Percentiles rank a stretch among this genome's conserved stretches.
Evolutionary conservation across 1,140 invertebrate genomes (phyloP).

Genomic region (Drosophila ananassae): DNA sequence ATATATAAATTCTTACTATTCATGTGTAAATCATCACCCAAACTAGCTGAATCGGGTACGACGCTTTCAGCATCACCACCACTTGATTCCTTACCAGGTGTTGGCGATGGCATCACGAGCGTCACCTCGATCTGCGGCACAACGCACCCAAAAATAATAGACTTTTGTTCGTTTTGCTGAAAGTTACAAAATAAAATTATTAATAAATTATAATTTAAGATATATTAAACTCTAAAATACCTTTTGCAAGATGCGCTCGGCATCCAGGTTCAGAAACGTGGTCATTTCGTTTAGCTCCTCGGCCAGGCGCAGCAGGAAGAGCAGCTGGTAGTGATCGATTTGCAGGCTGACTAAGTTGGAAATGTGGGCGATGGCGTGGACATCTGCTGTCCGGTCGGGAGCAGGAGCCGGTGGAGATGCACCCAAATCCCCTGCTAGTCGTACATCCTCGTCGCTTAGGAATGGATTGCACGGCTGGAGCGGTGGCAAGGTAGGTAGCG

Average conservation of each 20-base stretch:
- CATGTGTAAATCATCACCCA: constrained; percentile 88
- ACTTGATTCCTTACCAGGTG: constrained; percentile 92
- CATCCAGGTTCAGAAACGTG: constrained; percentile 92
- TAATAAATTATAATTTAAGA: background rate
- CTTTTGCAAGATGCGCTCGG: constrained; percentile 88
- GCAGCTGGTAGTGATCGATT: constrained; percentile 96
- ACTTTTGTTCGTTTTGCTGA: constrained; percentile 85
- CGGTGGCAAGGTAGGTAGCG: constrained; percentile 56
- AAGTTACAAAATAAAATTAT: background rate
- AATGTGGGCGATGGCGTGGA: constrained; percentile 89
- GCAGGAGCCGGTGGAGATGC: constrained; percentile 7
- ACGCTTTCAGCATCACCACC: constrained; percentile 92
- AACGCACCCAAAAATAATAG: constrained; percentile 89
- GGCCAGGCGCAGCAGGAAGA: constrained; percentile 93
- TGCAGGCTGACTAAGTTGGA: constrained; percentile 93
- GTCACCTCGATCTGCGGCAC: constrained; percentile 94
- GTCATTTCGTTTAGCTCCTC: constrained; percentile 93
- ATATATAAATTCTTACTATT: constrained; percentile 83
- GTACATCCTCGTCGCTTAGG: constrained; percentile 75
- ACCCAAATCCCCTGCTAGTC: constrained; percentile 14
- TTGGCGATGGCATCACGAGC: constrained; percentile 92
- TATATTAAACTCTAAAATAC: constrained; percentile 28
- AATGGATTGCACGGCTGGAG: constrained; percentile 76
- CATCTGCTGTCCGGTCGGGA: constrained; percentile 85
- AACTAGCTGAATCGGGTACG: constrained; percentile 91